Evolutionary conservation across 2,797 vertebrate genomes (phyloP).

Genomic region (Alcedo quadribrachys): DNA sequence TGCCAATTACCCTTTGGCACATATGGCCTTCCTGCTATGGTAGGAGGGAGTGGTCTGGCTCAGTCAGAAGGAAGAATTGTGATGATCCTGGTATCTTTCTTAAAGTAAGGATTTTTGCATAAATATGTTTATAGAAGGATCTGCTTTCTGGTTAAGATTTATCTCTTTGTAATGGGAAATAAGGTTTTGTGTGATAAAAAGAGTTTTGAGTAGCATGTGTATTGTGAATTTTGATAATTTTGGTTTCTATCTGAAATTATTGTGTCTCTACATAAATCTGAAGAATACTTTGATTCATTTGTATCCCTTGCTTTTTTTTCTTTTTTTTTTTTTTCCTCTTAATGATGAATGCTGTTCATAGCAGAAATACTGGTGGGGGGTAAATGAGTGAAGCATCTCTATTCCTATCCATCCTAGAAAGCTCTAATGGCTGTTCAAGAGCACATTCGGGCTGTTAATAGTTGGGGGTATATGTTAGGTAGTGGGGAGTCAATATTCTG

Average conservation of each 20-base stretch:
- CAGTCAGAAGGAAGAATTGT: not conserved
- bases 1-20: constrained; percentile 46
- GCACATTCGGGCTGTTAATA: not conserved
- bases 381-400: not conserved
- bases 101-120: not conserved
- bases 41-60: not conserved
- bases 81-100: not conserved
- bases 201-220: not conserved
- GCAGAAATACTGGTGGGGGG: not conserved
- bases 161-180: not conserved
- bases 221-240: not conserved
- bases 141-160: not conserved
- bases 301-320: not conserved
- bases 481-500: not conserved
- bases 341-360: not conserved
- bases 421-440: not conserved
- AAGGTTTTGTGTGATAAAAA: not conserved
- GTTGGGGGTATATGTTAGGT: not conserved
- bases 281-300: not conserved
- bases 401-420: not conserved
- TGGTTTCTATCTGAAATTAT: not conserved
- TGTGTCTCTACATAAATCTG: not conserved
- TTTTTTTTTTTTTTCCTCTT: not conserved
- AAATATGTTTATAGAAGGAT: not conserved
- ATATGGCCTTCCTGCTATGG: not conserved